Evolutionary conservation across 1,140 invertebrate genomes (phyloP), one percentile per base, ranked within the genome.

Genomic region (Calosoma granatense): DNA sequence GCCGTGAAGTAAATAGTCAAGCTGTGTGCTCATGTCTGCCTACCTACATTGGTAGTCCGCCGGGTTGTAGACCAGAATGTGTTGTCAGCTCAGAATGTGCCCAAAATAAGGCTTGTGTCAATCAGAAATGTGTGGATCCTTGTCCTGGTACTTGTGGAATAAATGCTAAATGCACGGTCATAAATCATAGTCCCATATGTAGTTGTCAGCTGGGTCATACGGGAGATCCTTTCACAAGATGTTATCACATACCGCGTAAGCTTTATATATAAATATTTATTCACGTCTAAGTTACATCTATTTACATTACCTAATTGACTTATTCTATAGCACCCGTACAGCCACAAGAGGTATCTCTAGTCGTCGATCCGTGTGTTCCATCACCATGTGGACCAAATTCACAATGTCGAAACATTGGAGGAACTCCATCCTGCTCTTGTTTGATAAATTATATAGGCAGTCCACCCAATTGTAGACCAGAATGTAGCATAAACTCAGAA

Each of bases 1-100:
- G 79, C 60, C 65, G 74, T 2, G 72, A 75, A 65, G 65, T 67
- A 1, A 78, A 77, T 36, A 69, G 65, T 20, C 73, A 73, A 64
- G 81, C 78, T 14, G 74, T 82, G 23, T 86, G 84, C 65, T 78
- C 78, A 36, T 87, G 85, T 63, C 69, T 82, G 36, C 69, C 67
- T 39, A 78, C 76, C 43, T 87, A 78, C 64, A 71, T 79, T 55
- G 84, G 84, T 36, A 73, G 73, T 55, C 85, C 86, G 51, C 76
- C 80, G n/a, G 69, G 69, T 53, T 85, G 83, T 64, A 73, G 81
- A 57, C 82, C 83, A 14, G 83, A 86, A 70, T 86, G 83, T 68
- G 67, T 73, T 15, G 74, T 79, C n/a, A 84, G 78, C 63, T 78
- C 81, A 2, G 83, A 86, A 70, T 85, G 84, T 72, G 58, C 77